Base-by-base conservation (phyloP, 2,797 vertebrate species). In the Clarias fuscus region DNA sequence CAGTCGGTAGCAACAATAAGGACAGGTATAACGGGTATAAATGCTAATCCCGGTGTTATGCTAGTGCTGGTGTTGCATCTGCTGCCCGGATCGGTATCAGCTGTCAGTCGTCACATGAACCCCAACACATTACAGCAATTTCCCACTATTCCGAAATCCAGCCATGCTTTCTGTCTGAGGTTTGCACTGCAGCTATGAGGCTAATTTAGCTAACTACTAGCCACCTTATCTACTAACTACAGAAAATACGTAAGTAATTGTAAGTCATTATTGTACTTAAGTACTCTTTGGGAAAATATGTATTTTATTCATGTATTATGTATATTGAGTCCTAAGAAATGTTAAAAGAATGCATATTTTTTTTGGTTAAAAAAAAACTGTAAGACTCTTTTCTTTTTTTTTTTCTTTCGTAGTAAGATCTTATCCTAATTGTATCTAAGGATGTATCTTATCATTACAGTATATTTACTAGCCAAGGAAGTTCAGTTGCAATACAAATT, bases 1-100 rank as follows among this genome's bases (percentile, higher is more conserved):
- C 84, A 79, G 62, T 87, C 72, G 81, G 80, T 64, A 84, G 77
- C 75, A 56, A 82, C 64, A 5, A 27, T 27, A 81, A 43, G 62
- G 37, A 65, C 37, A 48, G 61, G 14, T 37, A 6, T 37, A 65
- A 67, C 62, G 48, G 76, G 33, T 79, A 62, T 5, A 79, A 67
- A 82, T 30, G 79, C 64, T 82, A 67, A 82, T 68, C 80, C 7
- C 43, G 61, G 33, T 27, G 61, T 27, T 48, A 43, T 27, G 24
- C 24, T n/a, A 43, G 37, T 80, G 61, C 78, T 53, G 64, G 80
- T 68, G n/a, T 82, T 82, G 75, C 58, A 37, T 64, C 70, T 56
- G 58, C 59, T 73, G 76, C 84, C 62, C 7, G 22, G 58, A 61
- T 79, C 33, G 5, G 10, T 37, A 62, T 40, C 76, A 65, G 37